Base-by-base conservation (phyloP, 53 echinoderm and acorn worm species). In the Zoroaster sp. region DNA sequence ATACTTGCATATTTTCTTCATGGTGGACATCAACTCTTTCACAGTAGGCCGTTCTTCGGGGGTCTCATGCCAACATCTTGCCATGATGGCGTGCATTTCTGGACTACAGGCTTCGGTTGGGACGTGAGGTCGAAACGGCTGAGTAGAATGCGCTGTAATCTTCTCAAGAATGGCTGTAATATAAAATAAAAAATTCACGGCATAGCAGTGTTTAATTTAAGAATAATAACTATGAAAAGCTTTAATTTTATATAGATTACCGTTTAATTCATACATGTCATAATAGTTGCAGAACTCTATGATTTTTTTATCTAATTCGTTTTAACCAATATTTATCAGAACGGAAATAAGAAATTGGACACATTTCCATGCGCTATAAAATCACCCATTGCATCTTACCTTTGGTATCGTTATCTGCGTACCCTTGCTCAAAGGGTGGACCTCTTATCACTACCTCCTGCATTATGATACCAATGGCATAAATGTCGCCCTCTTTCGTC, bases 401-500 rank as follows among this genome's bases (percentile, higher is more conserved):
- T 71, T 85, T 51, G 51, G 46, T n/a, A n/a, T n/a, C 46, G 36
- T 85, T 70, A 69, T 69, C 69, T 28, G 13, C 66, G 36, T 32
- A 86, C 63, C 93, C 95, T 66, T 40, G 72, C 66, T 93, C 93
- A 40, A 89, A 95, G 4, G 96, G 96, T 43, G 69, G 71, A 35
- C 47, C 66, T 74, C 96, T 83, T 0, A 87, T 89, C 36, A 93
- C 83, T 4, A 96, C 93, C 66, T 96, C 96, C 43, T 90, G 93
- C 63, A 96, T 90, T 45, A 96, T 92, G 40, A 96, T 93, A 4
- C 93, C 95, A 2, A 91, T 83, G 36, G 91, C 87, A 39, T 95
- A 96, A 55, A 95, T 93, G 74, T 96, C 96, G 46, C 93, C 91
- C 91, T 96, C 90, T 75, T 89, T 93, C 11, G 94, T 95, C 36